Conservation (phyloP, 2,113 vertebrate species). For the Passer montanus region DNA sequence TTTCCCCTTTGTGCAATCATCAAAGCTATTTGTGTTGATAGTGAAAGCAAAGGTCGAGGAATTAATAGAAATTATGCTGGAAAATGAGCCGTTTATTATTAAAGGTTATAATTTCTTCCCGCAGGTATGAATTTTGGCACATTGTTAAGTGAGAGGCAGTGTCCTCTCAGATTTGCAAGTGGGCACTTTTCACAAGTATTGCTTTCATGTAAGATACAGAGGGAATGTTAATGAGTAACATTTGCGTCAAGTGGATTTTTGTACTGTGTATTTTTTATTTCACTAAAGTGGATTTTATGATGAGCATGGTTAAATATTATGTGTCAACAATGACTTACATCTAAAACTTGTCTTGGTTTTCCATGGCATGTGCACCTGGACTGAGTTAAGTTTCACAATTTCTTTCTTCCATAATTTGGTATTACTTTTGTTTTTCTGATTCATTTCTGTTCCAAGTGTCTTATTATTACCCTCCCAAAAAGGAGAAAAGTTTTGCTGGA, state of each 20-base stretch:
- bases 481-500: neutral
- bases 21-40: neutral
- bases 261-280: neutral
- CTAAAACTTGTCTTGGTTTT: neutral
- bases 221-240: slow-evolving; percentile 25
- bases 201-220: neutral
- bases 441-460: neutral
- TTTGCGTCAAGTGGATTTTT: neutral
- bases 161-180: neutral
- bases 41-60: neutral
- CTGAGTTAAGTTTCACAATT: neutral
- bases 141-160: neutral
- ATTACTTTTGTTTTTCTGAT: neutral
- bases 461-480: neutral
- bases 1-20: neutral
- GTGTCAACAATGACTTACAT: neutral
- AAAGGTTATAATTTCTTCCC: neutral
- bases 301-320: slow-evolving; percentile 3
- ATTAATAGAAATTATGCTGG: neutral
- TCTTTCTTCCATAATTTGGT: neutral
- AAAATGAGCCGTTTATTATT: neutral
- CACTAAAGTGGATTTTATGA: slow-evolving; percentile 19
- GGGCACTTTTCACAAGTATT: neutral
- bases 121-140: neutral
- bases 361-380: neutral